Evolutionary conservation across 2,888 invertebrate species (phyloP).

Genomic region (Spialia ferax): DNA sequence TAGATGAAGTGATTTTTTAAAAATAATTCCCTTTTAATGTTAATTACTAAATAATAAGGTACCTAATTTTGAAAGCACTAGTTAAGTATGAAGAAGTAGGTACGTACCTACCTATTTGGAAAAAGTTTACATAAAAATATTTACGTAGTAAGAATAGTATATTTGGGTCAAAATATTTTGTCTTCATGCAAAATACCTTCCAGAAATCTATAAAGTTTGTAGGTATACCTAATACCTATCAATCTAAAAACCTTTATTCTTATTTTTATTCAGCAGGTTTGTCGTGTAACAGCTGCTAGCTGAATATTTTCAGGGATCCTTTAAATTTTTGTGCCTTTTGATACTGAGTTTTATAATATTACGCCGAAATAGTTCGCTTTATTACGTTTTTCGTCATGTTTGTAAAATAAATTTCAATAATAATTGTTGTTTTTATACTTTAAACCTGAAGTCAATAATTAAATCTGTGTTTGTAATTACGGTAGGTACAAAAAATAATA

Average conservation of each 20-base stretch:
- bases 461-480: neutral
- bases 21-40: too few relatives aligned
- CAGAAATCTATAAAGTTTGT: neutral
- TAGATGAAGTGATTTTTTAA: too few relatives aligned
- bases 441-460: neutral
- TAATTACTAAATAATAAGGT: too few relatives aligned
- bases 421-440: neutral
- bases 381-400: neutral
- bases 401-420: neutral
- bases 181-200: too few relatives aligned
- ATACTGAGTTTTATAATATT: constrained; percentile 10
- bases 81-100: too few relatives aligned
- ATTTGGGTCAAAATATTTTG: too few relatives aligned
- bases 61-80: too few relatives aligned
- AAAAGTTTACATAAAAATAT: too few relatives aligned
- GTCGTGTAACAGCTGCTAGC: constrained; percentile 64
- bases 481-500: neutral
- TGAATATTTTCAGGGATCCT: constrained; percentile 67
- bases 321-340: constrained; percentile 49
- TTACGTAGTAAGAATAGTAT: too few relatives aligned
- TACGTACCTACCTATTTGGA: too few relatives aligned
- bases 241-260: neutral
- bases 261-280: constrained; percentile 55
- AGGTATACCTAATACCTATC: neutral
- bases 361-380: constrained; percentile 17